phyloP scores from a whole-genome alignment of 1,140 invertebrate species.

The Drosophila paulistorum region DNA sequence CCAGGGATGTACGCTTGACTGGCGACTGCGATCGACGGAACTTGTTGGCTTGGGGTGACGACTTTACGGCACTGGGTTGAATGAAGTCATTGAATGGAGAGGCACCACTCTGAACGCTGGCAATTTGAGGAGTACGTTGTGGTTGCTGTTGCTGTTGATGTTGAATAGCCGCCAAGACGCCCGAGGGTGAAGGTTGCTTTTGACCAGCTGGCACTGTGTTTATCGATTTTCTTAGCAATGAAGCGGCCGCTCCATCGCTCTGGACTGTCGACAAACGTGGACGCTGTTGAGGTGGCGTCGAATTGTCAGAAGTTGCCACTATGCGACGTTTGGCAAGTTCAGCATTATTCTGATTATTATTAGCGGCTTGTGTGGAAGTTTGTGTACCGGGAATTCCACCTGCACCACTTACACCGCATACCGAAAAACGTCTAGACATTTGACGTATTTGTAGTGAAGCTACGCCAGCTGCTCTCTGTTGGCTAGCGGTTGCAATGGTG shows the following conservation, averaged over 20 bases:
- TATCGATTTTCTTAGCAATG: constrained; percentile 33
- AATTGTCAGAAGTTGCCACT: background rate
- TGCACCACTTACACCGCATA: constrained; percentile 44
- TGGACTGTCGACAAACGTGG: constrained; percentile 32
- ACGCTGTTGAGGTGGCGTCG: constrained; percentile 27
- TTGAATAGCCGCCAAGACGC: background rate
- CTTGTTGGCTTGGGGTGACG: background rate
- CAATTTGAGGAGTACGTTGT: constrained; percentile 47
- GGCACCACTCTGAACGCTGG: constrained; percentile 42
- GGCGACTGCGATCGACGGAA: constrained; percentile 2
- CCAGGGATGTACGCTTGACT: background rate
- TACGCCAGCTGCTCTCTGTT: background rate
- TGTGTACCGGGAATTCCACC: background rate
- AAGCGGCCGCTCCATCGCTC: constrained; percentile 14
- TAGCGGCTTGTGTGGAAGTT: background rate
- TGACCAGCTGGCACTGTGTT: background rate
- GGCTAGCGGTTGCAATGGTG: background rate
- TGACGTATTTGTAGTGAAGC: constrained; percentile 27
- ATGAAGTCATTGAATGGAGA: constrained; percentile 40
- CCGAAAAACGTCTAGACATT: constrained; percentile 53
- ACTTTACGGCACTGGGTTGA: constrained; percentile 30
- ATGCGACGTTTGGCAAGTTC: constrained; percentile 51
- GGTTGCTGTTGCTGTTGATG: constrained; percentile 18
- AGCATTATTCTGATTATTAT: background rate
- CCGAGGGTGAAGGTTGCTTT: constrained; percentile 37